phyloP scores from a whole-genome alignment of 2,113 vertebrate genomes.

The Cyprinodon variegatus region DNA sequence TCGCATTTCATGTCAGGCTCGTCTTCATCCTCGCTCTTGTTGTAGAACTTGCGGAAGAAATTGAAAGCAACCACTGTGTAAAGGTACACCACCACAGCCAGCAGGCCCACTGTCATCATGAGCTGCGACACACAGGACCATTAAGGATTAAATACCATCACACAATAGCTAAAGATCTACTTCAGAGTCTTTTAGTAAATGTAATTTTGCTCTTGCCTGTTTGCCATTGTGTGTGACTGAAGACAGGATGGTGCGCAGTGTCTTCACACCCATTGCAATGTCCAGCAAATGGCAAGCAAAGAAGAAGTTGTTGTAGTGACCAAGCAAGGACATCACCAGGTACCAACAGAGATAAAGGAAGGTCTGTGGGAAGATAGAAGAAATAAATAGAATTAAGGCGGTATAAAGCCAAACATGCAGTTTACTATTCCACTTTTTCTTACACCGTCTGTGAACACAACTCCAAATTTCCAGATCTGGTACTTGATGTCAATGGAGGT shows the following conservation, averaged over 20 bases:
- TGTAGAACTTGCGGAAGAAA: constrained; percentile 97
- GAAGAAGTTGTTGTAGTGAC: constrained; percentile 96
- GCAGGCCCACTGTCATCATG: constrained; percentile 91
- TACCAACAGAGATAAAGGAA: constrained; percentile 94
- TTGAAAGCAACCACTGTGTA: constrained; percentile 95
- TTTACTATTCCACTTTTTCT: constrained; percentile 54
- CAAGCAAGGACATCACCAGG: constrained; percentile 89
- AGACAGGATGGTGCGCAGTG: constrained; percentile 90
- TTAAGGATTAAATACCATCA: neutral
- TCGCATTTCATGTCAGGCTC: constrained; percentile 96
- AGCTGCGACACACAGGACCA: constrained; percentile 70
- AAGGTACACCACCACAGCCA: constrained; percentile 92
- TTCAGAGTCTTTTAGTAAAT: neutral
- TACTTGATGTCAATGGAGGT: constrained; percentile 90
- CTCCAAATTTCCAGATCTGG: constrained; percentile 95
- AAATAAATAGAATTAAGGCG: neutral
- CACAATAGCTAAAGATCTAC: neutral
- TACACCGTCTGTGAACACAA: constrained; percentile 93
- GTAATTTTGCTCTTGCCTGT: constrained; percentile 77
- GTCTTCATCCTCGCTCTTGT: constrained; percentile 93
- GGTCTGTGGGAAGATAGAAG: constrained; percentile 75
- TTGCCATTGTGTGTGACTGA: constrained; percentile 95
- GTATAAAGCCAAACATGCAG: too few relatives aligned
- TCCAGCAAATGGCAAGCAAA: constrained; percentile 91
- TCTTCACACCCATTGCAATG: constrained; percentile 94